phyloP scores from a whole-genome alignment of 1,140 invertebrate species.

The Elymnias hypermnestra region DNA sequence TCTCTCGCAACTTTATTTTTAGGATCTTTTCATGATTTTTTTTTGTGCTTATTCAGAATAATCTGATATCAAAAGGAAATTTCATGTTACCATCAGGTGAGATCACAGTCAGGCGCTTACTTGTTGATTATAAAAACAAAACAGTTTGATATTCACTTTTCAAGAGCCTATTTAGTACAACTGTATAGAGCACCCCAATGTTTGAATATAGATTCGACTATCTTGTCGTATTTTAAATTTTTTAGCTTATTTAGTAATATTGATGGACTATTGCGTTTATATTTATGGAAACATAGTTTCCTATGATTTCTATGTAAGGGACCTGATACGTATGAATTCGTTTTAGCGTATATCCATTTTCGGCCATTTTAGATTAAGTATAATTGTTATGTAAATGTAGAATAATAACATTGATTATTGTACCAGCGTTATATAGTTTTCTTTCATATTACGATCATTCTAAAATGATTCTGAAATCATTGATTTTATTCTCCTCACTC shows the following conservation, averaged over 20 bases:
- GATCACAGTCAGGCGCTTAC: too few species aligned
- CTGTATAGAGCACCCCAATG: too few species aligned
- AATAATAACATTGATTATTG: constrained; percentile 1
- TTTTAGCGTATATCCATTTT: constrained; percentile 8
- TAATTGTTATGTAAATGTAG: not conserved
- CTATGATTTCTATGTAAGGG: constrained; percentile 4
- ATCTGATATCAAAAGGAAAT: too few species aligned
- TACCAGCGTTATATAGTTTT: not conserved
- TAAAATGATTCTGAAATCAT: not conserved
- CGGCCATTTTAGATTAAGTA: constrained; percentile 11
- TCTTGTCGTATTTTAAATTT: not conserved
- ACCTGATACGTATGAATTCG: constrained; percentile 17
- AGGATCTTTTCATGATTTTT: too few species aligned
- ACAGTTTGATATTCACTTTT: too few species aligned
- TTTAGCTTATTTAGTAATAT: not conserved
- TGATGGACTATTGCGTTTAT: not conserved
- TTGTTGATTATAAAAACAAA: too few species aligned
- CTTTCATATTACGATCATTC: not conserved
- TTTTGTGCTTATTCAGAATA: too few species aligned
- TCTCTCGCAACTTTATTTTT: too few species aligned
- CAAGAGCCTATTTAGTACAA: too few species aligned
- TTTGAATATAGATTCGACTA: too few species aligned
- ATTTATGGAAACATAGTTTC: constrained; percentile 14
- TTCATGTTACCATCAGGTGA: too few species aligned
- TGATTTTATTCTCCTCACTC: too few species aligned